phyloP scores from a whole-genome alignment of 2,113 vertebrate species.

The Dissostichus mawsoni region DNA sequence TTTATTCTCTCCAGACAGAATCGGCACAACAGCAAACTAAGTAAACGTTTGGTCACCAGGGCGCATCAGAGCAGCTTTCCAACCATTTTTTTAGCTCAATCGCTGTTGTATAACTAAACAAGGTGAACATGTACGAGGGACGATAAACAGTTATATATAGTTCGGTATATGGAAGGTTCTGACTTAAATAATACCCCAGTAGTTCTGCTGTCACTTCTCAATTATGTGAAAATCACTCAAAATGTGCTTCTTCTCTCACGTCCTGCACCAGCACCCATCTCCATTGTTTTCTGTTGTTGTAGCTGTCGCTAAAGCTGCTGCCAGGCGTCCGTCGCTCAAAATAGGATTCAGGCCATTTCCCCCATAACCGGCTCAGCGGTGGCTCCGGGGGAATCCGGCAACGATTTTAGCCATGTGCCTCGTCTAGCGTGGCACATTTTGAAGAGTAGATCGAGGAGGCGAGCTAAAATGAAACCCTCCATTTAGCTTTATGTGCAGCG shows the following conservation, averaged over 20 bases:
- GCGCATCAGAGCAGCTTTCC: no score
- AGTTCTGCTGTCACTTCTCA: not conserved
- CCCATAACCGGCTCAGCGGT: not conserved
- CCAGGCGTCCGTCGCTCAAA: conserved; percentile 26
- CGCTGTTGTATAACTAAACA: no score
- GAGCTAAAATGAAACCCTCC: conserved; percentile 42
- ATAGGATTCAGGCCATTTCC: conserved; percentile 53
- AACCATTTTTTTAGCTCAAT: no score
- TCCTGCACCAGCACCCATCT: not conserved
- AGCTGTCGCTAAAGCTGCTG: not conserved
- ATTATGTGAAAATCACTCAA: not conserved
- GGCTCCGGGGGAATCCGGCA: conserved; percentile 23
- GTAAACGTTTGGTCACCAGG: no score
- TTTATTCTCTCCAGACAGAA: no score
- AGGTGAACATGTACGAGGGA: no score
- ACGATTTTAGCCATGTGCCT: conserved; percentile 15
- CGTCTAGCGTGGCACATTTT: conserved; percentile 38
- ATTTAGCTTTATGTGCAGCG: conserved; percentile 25
- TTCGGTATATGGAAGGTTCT: no score
- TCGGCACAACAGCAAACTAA: no score
- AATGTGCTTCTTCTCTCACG: not conserved
- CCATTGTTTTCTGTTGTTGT: not conserved
- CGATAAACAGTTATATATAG: no score
- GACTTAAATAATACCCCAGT: no score
- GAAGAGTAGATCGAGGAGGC: conserved; percentile 35